phyloP scores from a whole-genome alignment of 2,113 vertebrate genomes.

The Carassius auratus region DNA sequence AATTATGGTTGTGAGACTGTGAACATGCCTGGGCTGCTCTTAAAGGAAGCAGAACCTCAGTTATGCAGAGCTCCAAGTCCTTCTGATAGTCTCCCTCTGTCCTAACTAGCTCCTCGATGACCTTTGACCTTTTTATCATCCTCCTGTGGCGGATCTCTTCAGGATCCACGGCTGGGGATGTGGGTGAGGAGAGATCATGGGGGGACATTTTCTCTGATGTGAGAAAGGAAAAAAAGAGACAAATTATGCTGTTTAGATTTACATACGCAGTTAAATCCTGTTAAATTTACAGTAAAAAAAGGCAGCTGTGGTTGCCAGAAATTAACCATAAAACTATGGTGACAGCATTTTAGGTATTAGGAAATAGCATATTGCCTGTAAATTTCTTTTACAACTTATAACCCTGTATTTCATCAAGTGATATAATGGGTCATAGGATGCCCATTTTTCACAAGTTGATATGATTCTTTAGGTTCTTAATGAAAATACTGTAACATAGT shows the following conservation, averaged over 20 bases:
- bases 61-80: constrained; percentile 87
- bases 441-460: too few species aligned
- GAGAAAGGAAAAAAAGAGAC: not conserved
- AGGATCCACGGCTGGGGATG: constrained; percentile 69
- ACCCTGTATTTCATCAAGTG: too few species aligned
- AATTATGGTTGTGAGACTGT: not conserved
- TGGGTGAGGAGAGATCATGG: constrained; percentile 61
- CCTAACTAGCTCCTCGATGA: constrained; percentile 89
- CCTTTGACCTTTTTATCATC: constrained; percentile 87
- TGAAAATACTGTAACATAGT: too few species aligned
- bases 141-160: constrained; percentile 79
- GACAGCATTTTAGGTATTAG: too few species aligned
- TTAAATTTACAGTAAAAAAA: not conserved
- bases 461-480: too few species aligned
- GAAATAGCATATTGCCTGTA: not conserved
- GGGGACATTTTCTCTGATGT: constrained; percentile 89
- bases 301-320: too few species aligned
- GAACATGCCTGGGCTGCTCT: constrained; percentile 81
- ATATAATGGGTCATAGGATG: too few species aligned
- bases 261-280: not conserved
- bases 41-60: constrained; percentile 88
- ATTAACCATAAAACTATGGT: too few species aligned
- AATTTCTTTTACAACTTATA: not conserved
- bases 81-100: constrained; percentile 89
- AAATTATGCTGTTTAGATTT: not conserved